Evolutionary conservation across 2,113 vertebrate genomes (phyloP), one percentile per base, ranked within the genome.

Genomic region (Formicarius rufipectus): DNA sequence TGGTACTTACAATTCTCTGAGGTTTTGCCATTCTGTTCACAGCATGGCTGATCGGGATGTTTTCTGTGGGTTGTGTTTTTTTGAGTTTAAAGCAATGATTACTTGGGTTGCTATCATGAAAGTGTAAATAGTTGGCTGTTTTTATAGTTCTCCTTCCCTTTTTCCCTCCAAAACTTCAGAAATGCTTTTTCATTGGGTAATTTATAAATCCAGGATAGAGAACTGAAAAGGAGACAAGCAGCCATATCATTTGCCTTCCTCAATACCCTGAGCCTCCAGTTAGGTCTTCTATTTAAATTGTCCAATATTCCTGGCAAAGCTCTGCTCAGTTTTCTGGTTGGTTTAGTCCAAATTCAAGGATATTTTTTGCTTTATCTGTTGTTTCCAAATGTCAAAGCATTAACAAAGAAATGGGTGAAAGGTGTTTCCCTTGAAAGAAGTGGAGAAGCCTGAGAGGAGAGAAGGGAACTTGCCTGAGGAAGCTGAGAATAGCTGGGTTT

Each of bases 21-120:
- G 72, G 60, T 69, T 92, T 84, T 93, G 35, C 33, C n/a, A n/a
- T 91, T 68, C 93, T 30, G 5, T 64, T 96, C 96, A 69, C 89
- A 89, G 83, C 55, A 85, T 4, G 44, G 71, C 60, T 93, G 79
- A 93, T 84, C 80, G 77, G 89, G 93, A 85, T 96, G 96, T 96
- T 75, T n/a, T 59, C 69, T 10, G 15, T 81, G 47, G 53, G 28
- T 39, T 94, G 66, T 94, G 74, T 68, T 95, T 94, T 87, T 86
- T 62, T 79, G 84, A 95, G 40, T 79, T 96, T 81, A 93, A 96
- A 83, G 67, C 90, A 91, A 55, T n/a, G 58, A 9, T 62, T 24
- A 21, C 39, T 90, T 60, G 59, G 40, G 40, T 63, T 77, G 44
- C 35, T 95, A 7, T 68, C 74, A 24, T 42, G 6, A 22, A 96